Base-by-base conservation (phyloP, 2,888 invertebrate genomes). In the Coecobrya sp. region DNA sequence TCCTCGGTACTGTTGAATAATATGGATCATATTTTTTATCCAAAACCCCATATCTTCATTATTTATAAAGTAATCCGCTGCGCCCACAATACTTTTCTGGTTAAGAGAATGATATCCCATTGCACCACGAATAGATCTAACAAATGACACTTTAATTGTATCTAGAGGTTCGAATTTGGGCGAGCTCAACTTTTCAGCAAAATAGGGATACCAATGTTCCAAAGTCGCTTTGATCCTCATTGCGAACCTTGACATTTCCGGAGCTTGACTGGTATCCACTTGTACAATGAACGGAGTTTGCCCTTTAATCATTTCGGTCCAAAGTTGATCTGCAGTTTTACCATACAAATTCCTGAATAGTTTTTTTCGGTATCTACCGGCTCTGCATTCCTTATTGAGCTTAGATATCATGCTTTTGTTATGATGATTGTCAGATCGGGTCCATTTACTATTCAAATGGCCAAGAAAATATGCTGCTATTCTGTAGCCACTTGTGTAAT, bases 1-100 rank as follows among this genome's bases (percentile, higher is more conserved):
- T 0, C 79, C 79, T 42, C 8, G 10, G 25, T 79, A 79, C 16
- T 27, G 25, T 45, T 79, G 79, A 42, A 79, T n/a, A 45, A 79
- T n/a, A 79, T 45, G 45, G n/a, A 19, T n/a, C 49, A 79, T 45
- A n/a, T 16, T n/a, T 16, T 79, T 27, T 11, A 79, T 45, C 79
- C 27, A 36, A 36, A 42, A 79, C 11, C 49, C 79, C 27, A 79
- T 49, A 16, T 79, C 45, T 22, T 45, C 5, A 45, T 79, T 16
- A 0, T 16, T 16, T 4, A 45, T 10, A 59, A 59, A 59, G 59
- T 59, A 59, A 8, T 59, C 59, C 59, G 59, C 59, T 2, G 59
- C n/a, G 2, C 59, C 59, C 1, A 59, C 19, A 19, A 59, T 59
- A 19, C 1, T 59, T 7, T 59, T 59, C 19, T 59, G n/a, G 5